Percentiles rank a stretch among this genome's conserved stretches.
Evolutionary conservation across 2,888 invertebrate species (phyloP).

Genomic region (Synergus laeviventris): DNA sequence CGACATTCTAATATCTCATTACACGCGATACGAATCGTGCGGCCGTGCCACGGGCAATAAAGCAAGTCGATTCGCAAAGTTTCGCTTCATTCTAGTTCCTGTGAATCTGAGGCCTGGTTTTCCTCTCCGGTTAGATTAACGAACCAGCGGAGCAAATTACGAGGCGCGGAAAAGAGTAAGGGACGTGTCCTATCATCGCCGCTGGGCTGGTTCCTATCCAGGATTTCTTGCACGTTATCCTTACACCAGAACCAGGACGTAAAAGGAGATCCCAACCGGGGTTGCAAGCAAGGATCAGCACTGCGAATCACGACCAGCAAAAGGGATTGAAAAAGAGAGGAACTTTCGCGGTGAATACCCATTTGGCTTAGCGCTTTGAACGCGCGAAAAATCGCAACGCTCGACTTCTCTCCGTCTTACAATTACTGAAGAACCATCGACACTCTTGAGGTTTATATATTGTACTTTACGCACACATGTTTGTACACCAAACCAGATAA

Average conservation of each 20-base stretch:
- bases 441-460: slow-evolving; percentile 2
- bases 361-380: slow-evolving; percentile 51
- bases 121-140: slow-evolving; percentile 5
- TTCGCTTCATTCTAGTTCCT: slow-evolving; percentile 4
- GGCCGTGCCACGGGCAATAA: slow-evolving; percentile 23
- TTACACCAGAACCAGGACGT: not conserved
- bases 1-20: slow-evolving; percentile 12
- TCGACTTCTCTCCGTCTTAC: slow-evolving; percentile 49
- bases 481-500: no score
- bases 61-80: not conserved
- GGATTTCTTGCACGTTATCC: not conserved
- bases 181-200: not conserved
- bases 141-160: slow-evolving; percentile 25
- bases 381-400: slow-evolving; percentile 50
- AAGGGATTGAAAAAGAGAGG: not conserved
- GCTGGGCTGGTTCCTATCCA: not conserved
- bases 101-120: slow-evolving; percentile 22
- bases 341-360: slow-evolving; percentile 26
- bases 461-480: not conserved
- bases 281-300: not conserved
- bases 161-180: slow-evolving; percentile 18
- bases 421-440: slow-evolving; percentile 45
- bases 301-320: not conserved
- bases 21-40: slow-evolving; percentile 35
- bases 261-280: slow-evolving; percentile 2